Conservation (phyloP, 2,113 vertebrate species). For the Monopterus albus region DNA sequence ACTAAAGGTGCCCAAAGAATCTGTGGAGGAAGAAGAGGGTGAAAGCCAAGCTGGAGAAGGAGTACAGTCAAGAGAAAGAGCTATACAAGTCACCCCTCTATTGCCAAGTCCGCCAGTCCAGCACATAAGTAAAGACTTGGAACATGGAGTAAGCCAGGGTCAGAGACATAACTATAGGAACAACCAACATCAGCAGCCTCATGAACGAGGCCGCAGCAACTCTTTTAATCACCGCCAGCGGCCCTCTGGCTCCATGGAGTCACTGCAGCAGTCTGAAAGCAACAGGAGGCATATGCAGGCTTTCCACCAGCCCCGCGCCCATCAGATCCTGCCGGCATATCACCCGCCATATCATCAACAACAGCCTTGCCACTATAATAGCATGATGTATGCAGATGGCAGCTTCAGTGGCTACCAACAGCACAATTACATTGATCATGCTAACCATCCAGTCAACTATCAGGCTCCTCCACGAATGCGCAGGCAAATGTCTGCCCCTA, state of each 20-base stretch:
- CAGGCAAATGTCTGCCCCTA: conserved; percentile 94
- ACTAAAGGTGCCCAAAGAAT: conserved; percentile 93
- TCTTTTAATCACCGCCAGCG: conserved; percentile 90
- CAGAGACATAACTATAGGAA: conserved; percentile 72
- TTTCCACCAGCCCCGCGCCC: conserved; percentile 83
- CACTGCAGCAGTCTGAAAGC: conserved; percentile 73
- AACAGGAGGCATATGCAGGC: conserved; percentile 77
- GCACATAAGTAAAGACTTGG: conserved; percentile 77
- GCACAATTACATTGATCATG: conserved; percentile 79
- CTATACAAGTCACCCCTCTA: conserved; percentile 77
- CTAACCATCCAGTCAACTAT: conserved; percentile 81
- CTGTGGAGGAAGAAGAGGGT: conserved; percentile 81
- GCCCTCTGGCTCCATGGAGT: conserved; percentile 82
- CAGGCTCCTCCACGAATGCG: conserved; percentile 93
- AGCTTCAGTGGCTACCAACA: conserved; percentile 71
- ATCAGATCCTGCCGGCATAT: conserved; percentile 78
- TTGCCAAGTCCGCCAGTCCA: conserved; percentile 78
- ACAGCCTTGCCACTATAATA: conserved; percentile 76
- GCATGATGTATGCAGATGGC: conserved; percentile 65
- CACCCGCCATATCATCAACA: conserved; percentile 68
- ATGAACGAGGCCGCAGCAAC: conserved; percentile 91
- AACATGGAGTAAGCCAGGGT: conserved; percentile 83
- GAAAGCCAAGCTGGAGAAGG: conserved; percentile 68
- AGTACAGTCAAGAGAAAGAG: conserved; percentile 44
- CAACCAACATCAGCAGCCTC: conserved; percentile 71